A percentile compares a stretch with the other conserved stretches of the same genome.
Evolutionary conservation across 23 tunicate genomes (phyloP).

Genomic region (Trididemnum miniatum): DNA sequence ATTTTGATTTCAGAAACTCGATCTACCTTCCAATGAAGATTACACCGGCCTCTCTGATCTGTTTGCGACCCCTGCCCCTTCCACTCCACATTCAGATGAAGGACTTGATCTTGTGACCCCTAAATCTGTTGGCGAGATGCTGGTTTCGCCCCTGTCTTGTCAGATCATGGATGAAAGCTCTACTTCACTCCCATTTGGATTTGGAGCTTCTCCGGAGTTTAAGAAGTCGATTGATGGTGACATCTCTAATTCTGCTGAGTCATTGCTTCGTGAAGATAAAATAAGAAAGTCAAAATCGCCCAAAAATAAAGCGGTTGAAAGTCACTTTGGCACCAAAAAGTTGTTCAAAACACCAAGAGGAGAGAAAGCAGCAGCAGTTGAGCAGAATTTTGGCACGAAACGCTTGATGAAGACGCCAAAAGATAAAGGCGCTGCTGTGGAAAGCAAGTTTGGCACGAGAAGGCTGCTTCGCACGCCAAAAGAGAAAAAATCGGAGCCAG

Average conservation of each 20-base stretch:
- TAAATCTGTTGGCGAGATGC: constrained; percentile 37
- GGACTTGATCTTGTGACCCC: constrained; percentile 39
- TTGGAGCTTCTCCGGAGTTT: constrained; percentile 26
- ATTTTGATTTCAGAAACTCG: constrained; percentile 45
- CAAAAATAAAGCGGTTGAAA: neutral
- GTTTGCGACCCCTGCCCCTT: constrained; percentile 37
- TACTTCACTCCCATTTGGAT: neutral
- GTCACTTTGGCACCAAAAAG: constrained; percentile 66
- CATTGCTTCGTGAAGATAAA: neutral
- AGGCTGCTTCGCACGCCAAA: constrained; percentile 53
- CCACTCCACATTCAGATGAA: neutral
- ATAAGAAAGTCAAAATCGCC: neutral
- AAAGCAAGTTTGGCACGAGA: constrained; percentile 47
- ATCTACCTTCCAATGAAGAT: constrained; percentile 53
- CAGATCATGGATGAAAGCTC: neutral
- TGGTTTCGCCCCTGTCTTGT: constrained; percentile 39
- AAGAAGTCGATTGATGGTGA: neutral
- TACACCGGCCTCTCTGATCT: constrained; percentile 42
- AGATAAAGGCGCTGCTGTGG: constrained; percentile 28
- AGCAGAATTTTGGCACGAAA: constrained; percentile 60
- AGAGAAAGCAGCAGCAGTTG: constrained; percentile 24
- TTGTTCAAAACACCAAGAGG: constrained; percentile 55
- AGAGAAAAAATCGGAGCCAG: constrained; percentile 18
- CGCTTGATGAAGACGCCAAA: constrained; percentile 61
- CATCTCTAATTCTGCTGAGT: neutral